phyloP scores from a whole-genome alignment of 2,797 vertebrate species.

The Micropoecilia bifurca region DNA sequence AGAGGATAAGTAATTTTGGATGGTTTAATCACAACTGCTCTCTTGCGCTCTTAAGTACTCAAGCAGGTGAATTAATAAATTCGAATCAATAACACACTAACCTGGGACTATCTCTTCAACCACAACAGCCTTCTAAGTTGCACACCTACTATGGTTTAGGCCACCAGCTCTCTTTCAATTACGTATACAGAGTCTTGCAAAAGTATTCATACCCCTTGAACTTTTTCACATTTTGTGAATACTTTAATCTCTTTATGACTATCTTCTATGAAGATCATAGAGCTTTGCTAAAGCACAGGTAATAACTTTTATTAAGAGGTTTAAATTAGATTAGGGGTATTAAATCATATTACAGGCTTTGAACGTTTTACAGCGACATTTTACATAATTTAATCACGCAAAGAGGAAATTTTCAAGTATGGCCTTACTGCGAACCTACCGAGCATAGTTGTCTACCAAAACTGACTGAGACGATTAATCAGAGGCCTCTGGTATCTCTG shows the following conservation, averaged over 20 bases:
- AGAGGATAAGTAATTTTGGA: slow-evolving; percentile 58
- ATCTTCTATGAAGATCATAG: no score
- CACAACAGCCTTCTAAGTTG: neutral
- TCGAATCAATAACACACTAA: neutral
- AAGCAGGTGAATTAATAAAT: slow-evolving; percentile 3
- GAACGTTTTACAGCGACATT: neutral
- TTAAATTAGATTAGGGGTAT: neutral
- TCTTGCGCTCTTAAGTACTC: slow-evolving; percentile 36
- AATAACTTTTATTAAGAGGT: neutral
- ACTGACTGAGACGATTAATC: neutral
- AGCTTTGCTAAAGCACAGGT: neutral
- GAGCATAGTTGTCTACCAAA: neutral
- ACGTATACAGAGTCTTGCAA: neutral
- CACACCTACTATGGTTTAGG: neutral
- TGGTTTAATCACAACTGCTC: neutral
- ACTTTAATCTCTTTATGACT: neutral
- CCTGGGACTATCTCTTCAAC: neutral
- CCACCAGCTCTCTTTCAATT: slow-evolving; percentile 20
- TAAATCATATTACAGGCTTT: neutral
- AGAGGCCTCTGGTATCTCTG: neutral
- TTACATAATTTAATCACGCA: neutral
- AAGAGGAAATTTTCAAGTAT: neutral
- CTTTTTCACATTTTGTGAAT: neutral
- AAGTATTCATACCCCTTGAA: neutral
- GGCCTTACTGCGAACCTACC: neutral